phyloP scores from a whole-genome alignment of 2,113 vertebrate genomes.

The Melozone crissalis region DNA sequence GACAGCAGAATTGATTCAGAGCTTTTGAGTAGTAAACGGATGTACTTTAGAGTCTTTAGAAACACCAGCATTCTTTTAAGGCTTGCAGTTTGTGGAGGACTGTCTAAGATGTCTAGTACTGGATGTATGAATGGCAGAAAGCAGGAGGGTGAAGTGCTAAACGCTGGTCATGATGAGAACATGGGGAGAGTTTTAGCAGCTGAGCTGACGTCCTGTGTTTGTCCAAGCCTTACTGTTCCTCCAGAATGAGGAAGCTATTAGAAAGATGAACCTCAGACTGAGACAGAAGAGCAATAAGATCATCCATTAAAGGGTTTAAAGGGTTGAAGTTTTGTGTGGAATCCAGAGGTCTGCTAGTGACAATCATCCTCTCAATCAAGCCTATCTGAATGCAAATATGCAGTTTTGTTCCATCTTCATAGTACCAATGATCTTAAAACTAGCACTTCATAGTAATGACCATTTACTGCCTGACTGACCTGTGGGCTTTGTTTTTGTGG shows the following conservation, averaged over 20 bases:
- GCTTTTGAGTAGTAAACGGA: neutral
- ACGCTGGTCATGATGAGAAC: neutral
- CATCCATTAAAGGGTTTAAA: neutral
- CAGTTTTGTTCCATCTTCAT: neutral
- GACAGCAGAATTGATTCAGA: neutral
- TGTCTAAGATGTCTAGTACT: neutral
- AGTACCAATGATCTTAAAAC: neutral
- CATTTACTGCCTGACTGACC: neutral
- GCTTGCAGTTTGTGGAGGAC: neutral
- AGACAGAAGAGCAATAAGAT: neutral
- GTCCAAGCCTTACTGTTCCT: neutral
- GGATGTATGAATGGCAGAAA: neutral
- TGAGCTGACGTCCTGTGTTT: neutral
- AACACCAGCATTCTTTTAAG: neutral
- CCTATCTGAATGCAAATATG: neutral
- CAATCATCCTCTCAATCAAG: neutral
- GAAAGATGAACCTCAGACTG: neutral
- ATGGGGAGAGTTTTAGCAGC: neutral
- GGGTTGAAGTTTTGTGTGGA: neutral
- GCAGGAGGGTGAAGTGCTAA: neutral
- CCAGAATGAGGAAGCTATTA: neutral
- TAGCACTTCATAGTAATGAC: neutral
- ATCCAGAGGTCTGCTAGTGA: neutral
- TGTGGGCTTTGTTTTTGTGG: neutral
- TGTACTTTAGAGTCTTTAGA: neutral